phyloP scores from a whole-genome alignment of 1,140 invertebrate species.

The Drosophila sproati region DNA sequence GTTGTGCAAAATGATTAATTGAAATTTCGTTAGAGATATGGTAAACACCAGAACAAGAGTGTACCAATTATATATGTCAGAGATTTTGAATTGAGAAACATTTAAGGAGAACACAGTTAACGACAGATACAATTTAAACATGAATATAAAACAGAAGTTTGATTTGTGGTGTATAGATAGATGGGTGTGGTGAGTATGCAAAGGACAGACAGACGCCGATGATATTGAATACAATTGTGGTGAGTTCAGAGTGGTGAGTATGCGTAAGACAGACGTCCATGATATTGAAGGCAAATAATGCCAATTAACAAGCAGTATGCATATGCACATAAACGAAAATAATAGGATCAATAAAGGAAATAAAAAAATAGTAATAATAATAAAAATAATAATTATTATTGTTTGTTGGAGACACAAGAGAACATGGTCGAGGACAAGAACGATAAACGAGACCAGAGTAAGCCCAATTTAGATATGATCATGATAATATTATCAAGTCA shows the following conservation, averaged over 20 bases:
- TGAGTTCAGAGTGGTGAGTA: slow-evolving; percentile 2
- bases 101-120: no score
- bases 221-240: neutral
- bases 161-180: no score
- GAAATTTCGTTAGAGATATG: no score
- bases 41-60: no score
- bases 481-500: slow-evolving; percentile 1
- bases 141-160: no score
- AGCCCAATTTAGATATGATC: slow-evolving; percentile 11
- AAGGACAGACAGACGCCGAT: neutral
- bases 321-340: neutral
- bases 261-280: slow-evolving; percentile 16
- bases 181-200: no score
- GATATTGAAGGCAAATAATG: slow-evolving; percentile 31
- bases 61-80: no score
- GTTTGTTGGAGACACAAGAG: neutral
- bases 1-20: neutral
- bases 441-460: slow-evolving; percentile 11
- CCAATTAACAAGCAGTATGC: slow-evolving; percentile 3
- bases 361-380: neutral
- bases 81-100: no score
- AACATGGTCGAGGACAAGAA: slow-evolving; percentile 13
- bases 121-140: no score
- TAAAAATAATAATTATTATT: neutral
- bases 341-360: neutral